Percentiles rank a stretch among this genome's conserved stretches.
phyloP scores from a whole-genome alignment of 2,797 vertebrate species.

The Periparus ater region DNA sequence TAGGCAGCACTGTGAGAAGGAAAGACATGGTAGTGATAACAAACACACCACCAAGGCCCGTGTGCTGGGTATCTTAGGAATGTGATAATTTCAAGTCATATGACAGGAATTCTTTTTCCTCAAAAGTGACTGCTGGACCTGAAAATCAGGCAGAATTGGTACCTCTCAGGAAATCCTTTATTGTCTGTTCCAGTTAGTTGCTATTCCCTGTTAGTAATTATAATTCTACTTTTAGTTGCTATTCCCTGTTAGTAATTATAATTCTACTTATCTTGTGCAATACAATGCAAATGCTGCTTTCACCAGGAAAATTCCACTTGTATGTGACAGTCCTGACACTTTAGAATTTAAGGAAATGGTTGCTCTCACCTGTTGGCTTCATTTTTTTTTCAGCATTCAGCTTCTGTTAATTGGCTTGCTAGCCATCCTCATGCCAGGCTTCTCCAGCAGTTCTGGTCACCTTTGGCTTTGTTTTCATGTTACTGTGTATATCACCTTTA shows the following conservation, averaged over 20 bases:
- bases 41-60: accelerated
- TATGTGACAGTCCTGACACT: neutral
- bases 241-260: neutral
- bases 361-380: neutral
- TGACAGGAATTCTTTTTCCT: neutral
- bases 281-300: neutral
- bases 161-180: neutral
- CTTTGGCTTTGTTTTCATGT: neutral
- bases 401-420: neutral
- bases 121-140: neutral
- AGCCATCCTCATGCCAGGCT: neutral
- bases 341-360: neutral
- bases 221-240: neutral
- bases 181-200: neutral
- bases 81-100: neutral
- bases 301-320: neutral
- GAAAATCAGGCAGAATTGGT: neutral
- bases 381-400: neutral
- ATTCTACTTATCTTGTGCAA: neutral
- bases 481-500: neutral
- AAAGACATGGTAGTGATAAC: neutral
- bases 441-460: neutral
- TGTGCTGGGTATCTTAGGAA: neutral
- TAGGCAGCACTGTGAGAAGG: neutral
- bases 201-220: neutral